These are phyloP conservation scores for Glaucidium brasilianum DNA, from an alignment of 2,113 vertebrate species.

Conservation along the genomic window DNA sequence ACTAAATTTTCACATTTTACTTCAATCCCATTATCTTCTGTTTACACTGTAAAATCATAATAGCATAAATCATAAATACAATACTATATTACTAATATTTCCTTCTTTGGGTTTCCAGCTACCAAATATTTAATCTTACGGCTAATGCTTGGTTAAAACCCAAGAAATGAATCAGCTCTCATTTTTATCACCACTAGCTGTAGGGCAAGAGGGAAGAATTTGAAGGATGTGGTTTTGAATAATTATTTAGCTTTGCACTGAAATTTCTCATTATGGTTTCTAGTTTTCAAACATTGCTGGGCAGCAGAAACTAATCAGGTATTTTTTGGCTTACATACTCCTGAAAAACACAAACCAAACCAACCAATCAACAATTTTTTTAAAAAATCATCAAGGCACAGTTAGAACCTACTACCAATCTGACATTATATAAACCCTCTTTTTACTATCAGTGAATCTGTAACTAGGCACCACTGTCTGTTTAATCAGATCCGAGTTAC, in stretches of 20 bases:
- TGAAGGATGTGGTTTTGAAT: not conserved
- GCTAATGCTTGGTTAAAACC: conserved; percentile 31
- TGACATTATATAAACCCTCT: not conserved
- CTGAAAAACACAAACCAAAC: not conserved
- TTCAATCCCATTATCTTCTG: not conserved
- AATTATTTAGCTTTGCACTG: not conserved
- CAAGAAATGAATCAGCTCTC: conserved; percentile 27
- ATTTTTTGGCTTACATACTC: not conserved
- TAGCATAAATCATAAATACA: conserved; percentile 33
- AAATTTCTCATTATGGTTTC: not conserved
- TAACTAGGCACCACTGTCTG: not conserved
- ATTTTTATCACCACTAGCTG: conserved; percentile 3
- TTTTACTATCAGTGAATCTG: not conserved
- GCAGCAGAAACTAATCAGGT: not conserved
- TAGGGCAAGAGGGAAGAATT: not conserved
- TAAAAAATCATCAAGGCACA: not conserved
- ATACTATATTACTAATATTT: conserved; percentile 23
- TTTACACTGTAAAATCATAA: not conserved
- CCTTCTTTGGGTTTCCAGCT: conserved; percentile 3
- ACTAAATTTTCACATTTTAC: not conserved
- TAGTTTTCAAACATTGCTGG: not conserved
- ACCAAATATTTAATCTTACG: conserved; percentile 10
- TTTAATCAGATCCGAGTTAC: not conserved
- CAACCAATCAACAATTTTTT: not conserved
- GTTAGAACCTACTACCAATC: not conserved